Evolutionary conservation across 2,797 vertebrate species (phyloP).

Genomic region (Hoplostethus mediterraneus): DNA sequence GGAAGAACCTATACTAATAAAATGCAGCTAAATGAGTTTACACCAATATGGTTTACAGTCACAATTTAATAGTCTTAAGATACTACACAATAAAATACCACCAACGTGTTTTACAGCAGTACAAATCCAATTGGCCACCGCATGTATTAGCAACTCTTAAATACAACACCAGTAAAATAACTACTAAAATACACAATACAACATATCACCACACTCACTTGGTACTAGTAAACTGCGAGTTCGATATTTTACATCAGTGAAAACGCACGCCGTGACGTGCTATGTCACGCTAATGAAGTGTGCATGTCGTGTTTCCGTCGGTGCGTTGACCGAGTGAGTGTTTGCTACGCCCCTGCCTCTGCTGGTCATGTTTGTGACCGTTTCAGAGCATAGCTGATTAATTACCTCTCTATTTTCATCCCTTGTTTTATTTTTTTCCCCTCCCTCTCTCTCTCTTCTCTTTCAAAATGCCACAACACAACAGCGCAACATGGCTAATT

Average conservation of each 20-base stretch:
- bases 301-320: conserved; percentile 20
- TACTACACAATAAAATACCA: neutral
- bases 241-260: neutral
- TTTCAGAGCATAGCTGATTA: conserved; percentile 79
- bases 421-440: conserved; percentile 10
- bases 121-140: too few species aligned
- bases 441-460: conserved; percentile 24
- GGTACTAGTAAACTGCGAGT: too few species aligned
- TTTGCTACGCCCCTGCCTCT: conserved; percentile 43
- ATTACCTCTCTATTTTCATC: conserved; percentile 82
- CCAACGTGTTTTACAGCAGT: too few species aligned
- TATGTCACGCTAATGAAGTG: conserved; percentile 20
- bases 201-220: too few species aligned
- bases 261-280: neutral
- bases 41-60: too few species aligned
- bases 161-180: neutral
- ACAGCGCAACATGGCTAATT: conserved; percentile 82
- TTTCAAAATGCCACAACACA: conserved; percentile 77
- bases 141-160: too few species aligned
- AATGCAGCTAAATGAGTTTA: too few species aligned
- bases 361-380: conserved; percentile 61
- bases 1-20: neutral
- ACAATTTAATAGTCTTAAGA: neutral
- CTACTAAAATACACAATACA: too few species aligned
- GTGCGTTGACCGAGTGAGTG: conserved; percentile 29